Percentiles rank a stretch among this genome's conserved stretches.
Evolutionary conservation across 2,888 invertebrate genomes (phyloP).

Genomic region (Nomada hirtipes): DNA sequence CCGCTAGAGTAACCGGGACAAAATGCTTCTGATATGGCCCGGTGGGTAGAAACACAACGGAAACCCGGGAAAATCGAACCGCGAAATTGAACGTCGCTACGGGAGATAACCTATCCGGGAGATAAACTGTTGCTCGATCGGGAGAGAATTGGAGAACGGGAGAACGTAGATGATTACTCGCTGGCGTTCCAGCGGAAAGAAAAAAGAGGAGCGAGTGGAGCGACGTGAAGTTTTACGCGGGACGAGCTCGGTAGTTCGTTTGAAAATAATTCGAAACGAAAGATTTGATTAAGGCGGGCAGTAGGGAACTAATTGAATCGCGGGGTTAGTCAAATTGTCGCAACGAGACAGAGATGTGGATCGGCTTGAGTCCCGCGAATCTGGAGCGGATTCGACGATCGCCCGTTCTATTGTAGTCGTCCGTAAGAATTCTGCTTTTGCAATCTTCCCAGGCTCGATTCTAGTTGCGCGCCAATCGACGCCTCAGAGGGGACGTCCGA

Average conservation of each 20-base stretch:
- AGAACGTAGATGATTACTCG: background rate
- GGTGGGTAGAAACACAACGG: constrained; percentile 59
- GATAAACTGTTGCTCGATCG: background rate
- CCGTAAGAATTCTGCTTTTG: constrained; percentile 80
- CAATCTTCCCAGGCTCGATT: constrained; percentile 80
- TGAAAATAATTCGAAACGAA: background rate
- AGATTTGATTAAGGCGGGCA: background rate
- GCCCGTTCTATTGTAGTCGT: constrained; percentile 73
- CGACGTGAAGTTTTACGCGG: background rate
- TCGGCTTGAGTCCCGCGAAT: constrained; percentile 64
- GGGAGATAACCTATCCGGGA: too few relatives aligned
- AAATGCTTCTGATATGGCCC: constrained; percentile 74
- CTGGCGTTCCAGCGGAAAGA: background rate
- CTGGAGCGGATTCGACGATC: constrained; percentile 78
- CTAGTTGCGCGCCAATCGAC: constrained; percentile 71
- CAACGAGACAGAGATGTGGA: constrained; percentile 40
- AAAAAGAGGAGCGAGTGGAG: background rate
- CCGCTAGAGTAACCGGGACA: constrained; percentile 80
- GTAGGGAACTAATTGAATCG: background rate
- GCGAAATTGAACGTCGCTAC: background rate
- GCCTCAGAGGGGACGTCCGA: constrained; percentile 67
- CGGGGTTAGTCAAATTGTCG: constrained; percentile 28
- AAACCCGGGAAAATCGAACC: constrained; percentile 34
- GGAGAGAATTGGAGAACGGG: background rate
- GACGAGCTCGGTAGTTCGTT: background rate